Evolutionary conservation across 2,888 invertebrate species (phyloP).

Genomic region (Adela reaumurella): DNA sequence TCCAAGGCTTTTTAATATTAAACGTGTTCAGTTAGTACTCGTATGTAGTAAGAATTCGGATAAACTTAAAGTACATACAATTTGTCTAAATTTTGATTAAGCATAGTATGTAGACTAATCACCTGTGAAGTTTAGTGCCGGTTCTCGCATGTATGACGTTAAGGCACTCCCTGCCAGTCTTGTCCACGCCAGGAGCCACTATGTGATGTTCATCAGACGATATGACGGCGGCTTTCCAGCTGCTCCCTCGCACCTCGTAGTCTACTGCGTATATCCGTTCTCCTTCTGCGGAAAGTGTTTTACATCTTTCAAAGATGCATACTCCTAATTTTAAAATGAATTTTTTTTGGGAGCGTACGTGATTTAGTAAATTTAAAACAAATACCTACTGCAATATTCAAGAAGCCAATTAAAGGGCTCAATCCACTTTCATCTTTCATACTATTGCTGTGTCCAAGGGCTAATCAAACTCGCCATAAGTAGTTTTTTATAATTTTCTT

Average conservation of each 20-base stretch:
- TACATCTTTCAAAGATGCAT: conserved; percentile 11
- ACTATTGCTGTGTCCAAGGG: too few relatives aligned
- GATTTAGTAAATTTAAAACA: background rate
- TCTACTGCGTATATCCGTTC: conserved; percentile 76
- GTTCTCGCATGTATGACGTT: conserved; percentile 80
- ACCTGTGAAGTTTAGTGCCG: conserved; percentile 59
- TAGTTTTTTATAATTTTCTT: too few relatives aligned
- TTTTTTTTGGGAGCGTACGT: background rate
- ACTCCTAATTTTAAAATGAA: background rate
- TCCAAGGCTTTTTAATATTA: too few relatives aligned
- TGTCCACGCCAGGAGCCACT: conserved; percentile 78
- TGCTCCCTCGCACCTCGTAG: conserved; percentile 70
- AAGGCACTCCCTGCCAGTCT: conserved; percentile 75
- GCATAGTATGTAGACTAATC: too few relatives aligned
- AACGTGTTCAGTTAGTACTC: too few relatives aligned
- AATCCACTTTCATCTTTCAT: too few relatives aligned
- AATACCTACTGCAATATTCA: background rate
- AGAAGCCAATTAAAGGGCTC: background rate
- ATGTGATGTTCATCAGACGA: conserved; percentile 79
- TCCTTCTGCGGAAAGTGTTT: conserved; percentile 72
- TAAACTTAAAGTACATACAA: too few relatives aligned
- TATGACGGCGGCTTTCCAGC: conserved; percentile 74
- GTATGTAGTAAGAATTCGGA: too few relatives aligned
- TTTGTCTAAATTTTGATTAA: too few relatives aligned
- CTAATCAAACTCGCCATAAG: too few relatives aligned